phyloP scores from a whole-genome alignment of 2,113 vertebrate genomes.

The Uropsilus gracilis region DNA sequence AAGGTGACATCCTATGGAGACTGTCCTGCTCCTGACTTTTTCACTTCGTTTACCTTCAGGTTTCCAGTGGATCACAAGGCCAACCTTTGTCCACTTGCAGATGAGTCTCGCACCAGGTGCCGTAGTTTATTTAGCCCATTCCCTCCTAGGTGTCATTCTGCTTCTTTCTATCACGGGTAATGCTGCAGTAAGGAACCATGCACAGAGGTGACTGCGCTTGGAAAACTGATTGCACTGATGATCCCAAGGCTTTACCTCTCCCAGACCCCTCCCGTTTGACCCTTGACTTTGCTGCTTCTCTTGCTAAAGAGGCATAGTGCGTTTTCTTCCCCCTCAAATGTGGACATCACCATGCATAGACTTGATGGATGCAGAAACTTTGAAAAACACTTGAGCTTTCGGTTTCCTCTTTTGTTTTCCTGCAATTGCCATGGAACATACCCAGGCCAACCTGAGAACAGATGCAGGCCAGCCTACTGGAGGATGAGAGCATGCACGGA shows the following conservation, averaged over 20 bases:
- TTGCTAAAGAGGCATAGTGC: neutral
- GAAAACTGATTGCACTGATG: neutral
- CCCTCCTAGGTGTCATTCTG: neutral
- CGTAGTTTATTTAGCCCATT: neutral
- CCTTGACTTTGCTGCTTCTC: neutral
- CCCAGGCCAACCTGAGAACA: neutral
- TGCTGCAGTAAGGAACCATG: neutral
- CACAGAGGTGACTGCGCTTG: neutral
- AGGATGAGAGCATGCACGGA: neutral
- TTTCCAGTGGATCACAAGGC: neutral
- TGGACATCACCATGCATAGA: neutral
- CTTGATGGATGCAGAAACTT: constrained; percentile 21
- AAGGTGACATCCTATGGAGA: neutral
- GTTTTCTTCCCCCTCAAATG: neutral
- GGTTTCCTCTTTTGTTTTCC: constrained; percentile 51
- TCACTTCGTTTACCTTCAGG: neutral
- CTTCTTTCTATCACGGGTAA: neutral
- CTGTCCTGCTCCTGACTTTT: neutral
- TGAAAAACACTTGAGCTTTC: constrained; percentile 32
- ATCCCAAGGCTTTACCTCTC: neutral
- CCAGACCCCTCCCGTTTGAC: constrained; percentile 25
- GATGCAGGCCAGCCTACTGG: neutral
- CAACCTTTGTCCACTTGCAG: neutral
- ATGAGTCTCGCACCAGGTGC: neutral
- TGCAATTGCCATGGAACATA: neutral